phyloP scores from a whole-genome alignment of 2,888 invertebrate species.

The Scaptomyza polygonia region DNA sequence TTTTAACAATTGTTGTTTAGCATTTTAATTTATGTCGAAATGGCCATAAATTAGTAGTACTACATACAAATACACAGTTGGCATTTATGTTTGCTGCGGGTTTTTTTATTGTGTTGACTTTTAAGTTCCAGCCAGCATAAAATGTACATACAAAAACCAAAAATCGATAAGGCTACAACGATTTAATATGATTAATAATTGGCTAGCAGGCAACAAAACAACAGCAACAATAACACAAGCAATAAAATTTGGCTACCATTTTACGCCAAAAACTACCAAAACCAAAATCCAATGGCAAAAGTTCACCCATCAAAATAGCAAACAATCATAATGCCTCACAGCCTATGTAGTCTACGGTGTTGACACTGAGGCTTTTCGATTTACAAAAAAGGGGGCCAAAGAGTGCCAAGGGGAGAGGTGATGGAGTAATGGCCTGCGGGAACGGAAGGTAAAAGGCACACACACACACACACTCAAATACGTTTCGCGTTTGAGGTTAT shows the following conservation, averaged over 20 bases:
- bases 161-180: constrained; percentile 65
- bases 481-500: constrained; percentile 50
- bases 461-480: background rate
- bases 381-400: background rate
- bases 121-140: constrained; percentile 54
- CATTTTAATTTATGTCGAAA: constrained; percentile 43
- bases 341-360: constrained; percentile 14
- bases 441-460: too few species aligned
- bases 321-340: constrained; percentile 26
- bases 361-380: constrained; percentile 37
- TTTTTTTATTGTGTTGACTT: constrained; percentile 21
- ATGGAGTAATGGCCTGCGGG: background rate
- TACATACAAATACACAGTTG: constrained; percentile 5
- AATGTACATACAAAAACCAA: constrained; percentile 52
- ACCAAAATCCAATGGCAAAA: constrained; percentile 19
- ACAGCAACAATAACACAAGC: constrained; percentile 5
- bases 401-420: background rate
- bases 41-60: constrained; percentile 49
- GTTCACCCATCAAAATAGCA: constrained; percentile 15
- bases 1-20: constrained; percentile 27
- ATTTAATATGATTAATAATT: constrained; percentile 78
- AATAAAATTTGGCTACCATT: constrained; percentile 11
- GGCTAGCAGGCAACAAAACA: constrained; percentile 50
- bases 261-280: constrained; percentile 1
- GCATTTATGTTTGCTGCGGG: constrained; percentile 54